These are phyloP conservation scores for Lepisosteus osseus DNA, from an alignment of 2,113 vertebrate genomes.

Conservation along the genomic window DNA sequence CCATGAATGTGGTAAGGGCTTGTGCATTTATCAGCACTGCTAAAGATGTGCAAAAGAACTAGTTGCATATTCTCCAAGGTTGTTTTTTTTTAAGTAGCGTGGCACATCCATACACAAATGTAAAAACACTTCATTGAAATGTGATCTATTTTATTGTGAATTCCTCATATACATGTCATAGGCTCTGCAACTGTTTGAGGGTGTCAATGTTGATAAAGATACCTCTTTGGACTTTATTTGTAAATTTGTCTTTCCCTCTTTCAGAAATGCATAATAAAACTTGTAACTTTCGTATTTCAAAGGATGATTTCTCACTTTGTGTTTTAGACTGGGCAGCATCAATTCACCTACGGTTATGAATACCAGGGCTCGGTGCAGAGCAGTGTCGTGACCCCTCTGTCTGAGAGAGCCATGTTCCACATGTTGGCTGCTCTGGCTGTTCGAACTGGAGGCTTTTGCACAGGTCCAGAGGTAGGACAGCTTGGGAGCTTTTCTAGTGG, in stretches of 20 bases:
- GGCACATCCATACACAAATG: too few species aligned
- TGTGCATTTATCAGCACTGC: background rate
- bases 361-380: conserved; percentile 13
- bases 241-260: too few species aligned
- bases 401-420: conserved; percentile 19
- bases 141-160: too few species aligned
- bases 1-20: background rate
- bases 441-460: conserved; percentile 18
- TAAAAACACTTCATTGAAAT: too few species aligned
- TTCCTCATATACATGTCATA: too few species aligned
- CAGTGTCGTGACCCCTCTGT: conserved; percentile 19
- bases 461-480: conserved; percentile 21
- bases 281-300: too few species aligned
- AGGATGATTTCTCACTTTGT: background rate
- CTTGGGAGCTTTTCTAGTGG: background rate
- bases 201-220: too few species aligned
- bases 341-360: conserved; percentile 19
- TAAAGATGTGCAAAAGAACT: background rate
- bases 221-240: too few species aligned
- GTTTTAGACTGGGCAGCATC: conserved; percentile 14
- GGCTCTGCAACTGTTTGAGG: too few species aligned
- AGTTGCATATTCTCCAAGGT: background rate
- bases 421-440: conserved; percentile 8
- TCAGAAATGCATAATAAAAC: too few species aligned
- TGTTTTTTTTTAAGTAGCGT: background rate